phyloP scores from a whole-genome alignment of 2,113 vertebrate species.

The Delphinapterus leucas region DNA sequence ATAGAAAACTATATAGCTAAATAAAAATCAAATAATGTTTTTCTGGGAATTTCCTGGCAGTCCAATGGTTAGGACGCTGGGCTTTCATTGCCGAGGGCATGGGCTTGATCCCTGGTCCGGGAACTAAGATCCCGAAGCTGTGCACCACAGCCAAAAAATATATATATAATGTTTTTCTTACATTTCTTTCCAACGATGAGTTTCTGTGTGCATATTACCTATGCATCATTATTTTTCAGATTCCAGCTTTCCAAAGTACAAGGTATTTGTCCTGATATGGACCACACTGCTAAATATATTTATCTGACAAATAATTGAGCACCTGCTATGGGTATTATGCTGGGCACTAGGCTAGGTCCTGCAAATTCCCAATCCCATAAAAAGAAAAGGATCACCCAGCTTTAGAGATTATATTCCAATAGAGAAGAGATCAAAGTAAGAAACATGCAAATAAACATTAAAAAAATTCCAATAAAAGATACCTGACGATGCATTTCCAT shows the following conservation, averaged over 20 bases:
- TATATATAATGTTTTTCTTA: not conserved
- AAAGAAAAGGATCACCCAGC: not conserved
- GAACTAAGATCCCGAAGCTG: not conserved
- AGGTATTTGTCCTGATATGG: not conserved
- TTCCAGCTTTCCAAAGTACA: not conserved
- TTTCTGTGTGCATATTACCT: not conserved
- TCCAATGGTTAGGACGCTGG: not conserved
- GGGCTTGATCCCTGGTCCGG: not conserved
- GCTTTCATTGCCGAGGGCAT: not conserved
- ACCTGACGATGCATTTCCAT: conserved; percentile 98
- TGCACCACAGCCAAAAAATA: not conserved
- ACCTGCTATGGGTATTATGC: not conserved
- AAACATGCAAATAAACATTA: not conserved
- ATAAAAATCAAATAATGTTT: not conserved
- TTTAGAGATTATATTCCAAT: not conserved
- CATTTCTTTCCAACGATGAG: not conserved
- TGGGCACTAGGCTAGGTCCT: not conserved
- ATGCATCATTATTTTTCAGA: not conserved
- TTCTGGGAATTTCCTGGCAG: not conserved
- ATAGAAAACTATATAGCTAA: not conserved
- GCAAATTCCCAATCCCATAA: not conserved
- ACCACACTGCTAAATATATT: not conserved
- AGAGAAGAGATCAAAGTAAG: not conserved
- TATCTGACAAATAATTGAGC: conserved; percentile 12
- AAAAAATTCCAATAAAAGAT: conserved; percentile 21